Conservation (phyloP, 2,888 invertebrate species). For the Dryadula phaetusa region DNA sequence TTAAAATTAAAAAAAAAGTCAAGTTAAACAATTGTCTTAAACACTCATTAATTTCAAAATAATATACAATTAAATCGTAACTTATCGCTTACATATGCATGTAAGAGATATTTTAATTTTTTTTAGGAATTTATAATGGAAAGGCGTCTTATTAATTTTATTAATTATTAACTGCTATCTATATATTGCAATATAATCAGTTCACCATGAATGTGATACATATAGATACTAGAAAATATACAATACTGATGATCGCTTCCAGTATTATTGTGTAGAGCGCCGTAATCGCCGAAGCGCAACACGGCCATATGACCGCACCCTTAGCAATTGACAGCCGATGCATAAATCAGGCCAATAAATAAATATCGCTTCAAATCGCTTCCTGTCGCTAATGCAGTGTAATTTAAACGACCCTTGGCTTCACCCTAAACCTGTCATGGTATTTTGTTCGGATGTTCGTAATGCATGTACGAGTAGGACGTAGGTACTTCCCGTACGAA, state of each 20-base stretch:
- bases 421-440: conserved; percentile 42
- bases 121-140: too few relatives aligned
- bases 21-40: background rate
- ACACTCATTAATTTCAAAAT: too few relatives aligned
- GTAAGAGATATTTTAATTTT: too few relatives aligned
- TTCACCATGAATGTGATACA: background rate
- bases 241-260: conserved; percentile 38
- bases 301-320: conserved; percentile 72
- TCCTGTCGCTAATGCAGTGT: conserved; percentile 63
- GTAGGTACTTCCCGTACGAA: background rate
- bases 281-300: conserved; percentile 62
- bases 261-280: conserved; percentile 32
- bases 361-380: conserved; percentile 71
- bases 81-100: too few relatives aligned
- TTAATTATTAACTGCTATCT: too few relatives aligned
- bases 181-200: too few relatives aligned
- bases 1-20: background rate
- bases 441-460: conserved; percentile 31
- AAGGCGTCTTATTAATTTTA: too few relatives aligned
- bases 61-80: too few relatives aligned
- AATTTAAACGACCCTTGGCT: conserved; percentile 47
- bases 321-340: conserved; percentile 71
- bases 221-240: background rate
- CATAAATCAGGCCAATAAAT: conserved; percentile 82
- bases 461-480: background rate